Evolutionary conservation across 1,140 invertebrate species (phyloP), one percentile per base, ranked within the genome.

Genomic region (Lucilia sericata): DNA sequence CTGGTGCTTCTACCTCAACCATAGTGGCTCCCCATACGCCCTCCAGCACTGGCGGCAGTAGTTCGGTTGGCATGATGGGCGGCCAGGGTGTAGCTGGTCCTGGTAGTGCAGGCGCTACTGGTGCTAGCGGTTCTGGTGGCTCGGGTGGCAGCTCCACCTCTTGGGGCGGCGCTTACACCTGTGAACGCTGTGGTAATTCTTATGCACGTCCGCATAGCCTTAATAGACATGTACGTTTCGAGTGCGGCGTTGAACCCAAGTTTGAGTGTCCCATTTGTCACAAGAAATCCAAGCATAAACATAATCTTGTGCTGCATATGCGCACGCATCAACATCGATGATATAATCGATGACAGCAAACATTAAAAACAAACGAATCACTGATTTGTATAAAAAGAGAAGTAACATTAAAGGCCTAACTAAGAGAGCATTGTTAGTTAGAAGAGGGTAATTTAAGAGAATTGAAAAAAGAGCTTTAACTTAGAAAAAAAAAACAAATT

Each of bases 211-310:
- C 91, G 12, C 93, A 94, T 75, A 94, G 94, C 83, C 87, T 95
- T 5, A 94, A 93, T 84, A 91, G 94, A 9, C 94, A 95, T 85
- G 92, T 94, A 70, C 93, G 92, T 84, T 94, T 94, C 86, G 94
- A 95, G 85, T 95, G 94, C 86, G 94, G 94, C 47, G 93, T 94
- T 21, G 87, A 93, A 83, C 93, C 94, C 0, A 92, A 91, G 82
- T 94, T 93, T 86, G 91, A 92, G 74, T 94, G 94, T 86, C 92
- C 92, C 14, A 91, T 92, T 85, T 94, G 94, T 87, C 92, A 93
- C 86, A 93, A 93, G 88, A 92, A 92, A 82, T 94, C 93, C 30
- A 93, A 93, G 86, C 92, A 93, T 84, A 93, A 93, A 87, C 93
- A 93, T 85, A 92, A 93, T 87, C 91, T 93, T 82, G 92, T 92